Conservation (phyloP, 2,113 vertebrate species). For the Chiloscyllium plagiosum region DNA sequence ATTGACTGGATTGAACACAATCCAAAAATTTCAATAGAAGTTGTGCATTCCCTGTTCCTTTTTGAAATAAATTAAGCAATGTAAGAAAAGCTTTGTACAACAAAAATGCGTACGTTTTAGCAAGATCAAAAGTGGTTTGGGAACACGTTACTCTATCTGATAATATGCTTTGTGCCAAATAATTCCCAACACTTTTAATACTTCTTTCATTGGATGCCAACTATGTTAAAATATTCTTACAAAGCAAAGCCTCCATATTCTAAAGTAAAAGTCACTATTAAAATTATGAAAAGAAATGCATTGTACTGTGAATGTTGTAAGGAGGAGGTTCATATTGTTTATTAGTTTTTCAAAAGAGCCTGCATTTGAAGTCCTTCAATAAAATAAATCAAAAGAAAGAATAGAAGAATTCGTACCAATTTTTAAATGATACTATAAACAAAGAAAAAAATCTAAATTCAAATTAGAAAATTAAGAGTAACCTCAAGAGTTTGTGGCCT, state of each 20-base stretch:
- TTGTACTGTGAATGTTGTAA: not conserved
- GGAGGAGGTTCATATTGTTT: not conserved
- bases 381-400: not conserved
- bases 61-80: not conserved
- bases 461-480: not conserved
- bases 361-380: not conserved
- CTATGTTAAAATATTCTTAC: not conserved
- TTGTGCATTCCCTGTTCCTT: not conserved
- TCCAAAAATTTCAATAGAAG: not conserved
- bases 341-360: not conserved
- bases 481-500: not conserved
- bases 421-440: not conserved
- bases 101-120: not conserved
- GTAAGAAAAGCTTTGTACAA: not conserved
- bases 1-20: not conserved
- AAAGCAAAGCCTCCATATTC: not conserved
- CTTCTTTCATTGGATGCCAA: slow-evolving; percentile 5
- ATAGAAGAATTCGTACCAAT: not conserved
- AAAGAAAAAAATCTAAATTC: not conserved
- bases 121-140: slow-evolving; percentile 1
- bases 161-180: not conserved
- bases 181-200: not conserved
- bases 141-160: not conserved
- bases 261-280: not conserved
- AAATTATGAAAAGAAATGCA: not conserved